Evolutionary conservation across 2,797 vertebrate genomes (phyloP).

Genomic region (Sebastiscus tertius): DNA sequence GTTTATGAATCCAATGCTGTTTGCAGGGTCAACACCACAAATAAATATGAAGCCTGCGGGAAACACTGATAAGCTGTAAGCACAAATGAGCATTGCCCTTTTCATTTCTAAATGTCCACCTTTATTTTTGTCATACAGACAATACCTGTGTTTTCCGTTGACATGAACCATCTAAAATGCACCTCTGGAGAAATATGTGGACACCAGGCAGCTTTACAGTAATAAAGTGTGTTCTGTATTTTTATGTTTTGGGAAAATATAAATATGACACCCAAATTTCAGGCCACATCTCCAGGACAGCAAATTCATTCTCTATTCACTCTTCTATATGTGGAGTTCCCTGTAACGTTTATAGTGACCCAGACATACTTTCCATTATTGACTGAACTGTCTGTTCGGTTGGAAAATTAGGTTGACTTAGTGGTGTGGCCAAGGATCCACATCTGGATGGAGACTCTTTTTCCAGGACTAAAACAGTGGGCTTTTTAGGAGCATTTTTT

Average conservation of each 20-base stretch:
- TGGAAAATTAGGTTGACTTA: slow-evolving; percentile 45
- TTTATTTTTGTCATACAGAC: neutral
- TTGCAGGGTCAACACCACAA: neutral
- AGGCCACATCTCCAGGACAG: slow-evolving; percentile 2
- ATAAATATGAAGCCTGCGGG: neutral
- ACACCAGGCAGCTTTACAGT: neutral
- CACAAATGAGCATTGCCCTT: neutral
- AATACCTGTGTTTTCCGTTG: neutral
- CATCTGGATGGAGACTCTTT: slow-evolving; percentile 28
- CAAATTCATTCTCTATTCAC: slow-evolving; percentile 22
- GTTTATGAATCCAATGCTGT: neutral
- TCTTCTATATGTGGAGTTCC: neutral
- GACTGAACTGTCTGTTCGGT: slow-evolving; percentile 34
- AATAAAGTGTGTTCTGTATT: neutral
- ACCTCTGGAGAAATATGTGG: neutral
- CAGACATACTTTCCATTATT: slow-evolving; percentile 45
- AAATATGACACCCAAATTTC: neutral
- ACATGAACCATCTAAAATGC: neutral
- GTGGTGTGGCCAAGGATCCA: slow-evolving; percentile 21
- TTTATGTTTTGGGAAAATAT: slow-evolving; percentile 3
- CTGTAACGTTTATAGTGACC: neutral
- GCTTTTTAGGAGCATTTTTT: neutral
- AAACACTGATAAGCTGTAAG: neutral
- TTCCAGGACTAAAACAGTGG: slow-evolving; percentile 17
- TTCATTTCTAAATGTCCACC: neutral